Evolutionary conservation across 2,113 vertebrate genomes (phyloP).

Genomic region (Isichthys henryi): DNA sequence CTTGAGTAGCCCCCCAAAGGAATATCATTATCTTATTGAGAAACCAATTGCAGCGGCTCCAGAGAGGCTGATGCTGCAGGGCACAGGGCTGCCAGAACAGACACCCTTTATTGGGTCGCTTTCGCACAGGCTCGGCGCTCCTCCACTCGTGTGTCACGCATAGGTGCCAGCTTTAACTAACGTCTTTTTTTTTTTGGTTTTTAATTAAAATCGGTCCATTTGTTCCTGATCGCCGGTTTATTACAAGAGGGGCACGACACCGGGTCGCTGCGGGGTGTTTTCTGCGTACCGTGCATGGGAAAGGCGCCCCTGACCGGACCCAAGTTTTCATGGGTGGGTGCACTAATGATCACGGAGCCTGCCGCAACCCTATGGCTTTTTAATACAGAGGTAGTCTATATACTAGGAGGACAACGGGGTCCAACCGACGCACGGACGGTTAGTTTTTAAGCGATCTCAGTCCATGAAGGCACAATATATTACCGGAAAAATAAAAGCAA

Average conservation of each 20-base stretch:
- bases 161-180: conserved; percentile 33
- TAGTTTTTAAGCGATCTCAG: conserved; percentile 64
- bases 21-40: conserved; percentile 87
- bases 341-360: conserved; percentile 80
- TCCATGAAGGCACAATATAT: conserved; percentile 42
- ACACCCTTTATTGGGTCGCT: conserved; percentile 75
- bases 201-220: background rate
- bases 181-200: background rate
- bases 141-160: conserved; percentile 67
- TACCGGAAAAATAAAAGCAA: background rate
- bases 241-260: background rate
- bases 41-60: conserved; percentile 78
- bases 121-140: conserved; percentile 71
- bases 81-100: conserved; percentile 71
- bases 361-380: conserved; percentile 56
- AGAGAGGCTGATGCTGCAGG: conserved; percentile 76
- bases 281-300: conserved; percentile 58
- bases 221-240: background rate
- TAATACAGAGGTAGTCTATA: conserved; percentile 62
- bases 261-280: conserved; percentile 68
- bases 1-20: conserved; percentile 81
- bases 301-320: conserved; percentile 66
- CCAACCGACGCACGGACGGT: conserved; percentile 63
- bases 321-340: conserved; percentile 78
- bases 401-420: conserved; percentile 67